Evolutionary conservation across 2,113 vertebrate genomes (phyloP).

Genomic region (Saguinus imperator): DNA sequence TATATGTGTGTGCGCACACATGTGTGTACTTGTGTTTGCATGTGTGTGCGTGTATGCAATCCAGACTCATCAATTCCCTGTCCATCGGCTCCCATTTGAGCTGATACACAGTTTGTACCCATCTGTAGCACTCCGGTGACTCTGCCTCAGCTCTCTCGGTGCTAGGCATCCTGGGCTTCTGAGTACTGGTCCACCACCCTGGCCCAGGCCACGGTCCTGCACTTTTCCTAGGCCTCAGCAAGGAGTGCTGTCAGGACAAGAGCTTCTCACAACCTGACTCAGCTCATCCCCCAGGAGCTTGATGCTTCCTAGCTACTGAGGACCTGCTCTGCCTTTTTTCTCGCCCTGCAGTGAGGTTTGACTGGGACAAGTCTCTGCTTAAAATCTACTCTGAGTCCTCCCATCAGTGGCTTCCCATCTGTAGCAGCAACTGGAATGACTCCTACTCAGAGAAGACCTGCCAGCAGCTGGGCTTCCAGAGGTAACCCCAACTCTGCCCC

Average conservation of each 20-base stretch:
- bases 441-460: constrained; percentile 84
- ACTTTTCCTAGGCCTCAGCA: accelerated
- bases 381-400: constrained; percentile 82
- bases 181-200: neutral
- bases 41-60: too few species aligned
- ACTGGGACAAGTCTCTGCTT: constrained; percentile 82
- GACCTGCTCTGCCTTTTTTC: neutral
- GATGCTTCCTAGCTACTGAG: neutral
- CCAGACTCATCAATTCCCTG: too few species aligned
- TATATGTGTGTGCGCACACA: too few species aligned
- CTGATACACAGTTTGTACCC: too few species aligned
- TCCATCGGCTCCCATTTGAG: too few species aligned
- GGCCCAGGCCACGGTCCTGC: accelerated
- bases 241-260: neutral
- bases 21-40: too few species aligned
- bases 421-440: constrained; percentile 80
- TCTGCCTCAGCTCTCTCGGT: neutral
- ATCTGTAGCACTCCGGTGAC: neutral
- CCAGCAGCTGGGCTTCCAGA: constrained; percentile 85
- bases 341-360: constrained; percentile 83
- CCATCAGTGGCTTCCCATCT: constrained; percentile 84
- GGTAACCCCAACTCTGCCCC: constrained; percentile 67
- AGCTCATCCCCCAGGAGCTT: neutral
- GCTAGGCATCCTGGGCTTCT: neutral
- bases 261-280: neutral